phyloP scores from a whole-genome alignment of 1,140 invertebrate species.

The Apis dorsata region DNA sequence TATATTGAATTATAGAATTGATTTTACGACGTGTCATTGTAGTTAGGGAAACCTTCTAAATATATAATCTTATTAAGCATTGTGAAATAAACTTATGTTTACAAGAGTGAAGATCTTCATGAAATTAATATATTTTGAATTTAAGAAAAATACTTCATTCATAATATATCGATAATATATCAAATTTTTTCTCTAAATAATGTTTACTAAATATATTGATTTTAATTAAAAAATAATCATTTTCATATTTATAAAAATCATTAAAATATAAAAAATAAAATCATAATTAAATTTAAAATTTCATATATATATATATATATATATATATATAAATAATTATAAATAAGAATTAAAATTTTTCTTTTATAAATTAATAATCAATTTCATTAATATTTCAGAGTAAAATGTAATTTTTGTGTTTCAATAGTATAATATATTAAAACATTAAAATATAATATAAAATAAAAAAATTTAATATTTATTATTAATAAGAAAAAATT shows the following conservation, averaged over 20 bases:
- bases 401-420: background rate
- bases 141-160: background rate
- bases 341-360: background rate
- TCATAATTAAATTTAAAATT: background rate
- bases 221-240: background rate
- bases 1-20: conserved; percentile 38
- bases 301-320: background rate
- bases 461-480: background rate
- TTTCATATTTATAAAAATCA: background rate
- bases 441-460: background rate
- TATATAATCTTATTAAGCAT: conserved; percentile 26
- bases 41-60: conserved; percentile 24
- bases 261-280: background rate
- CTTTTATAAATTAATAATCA: background rate
- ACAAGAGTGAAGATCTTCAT: background rate
- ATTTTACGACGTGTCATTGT: conserved; percentile 7
- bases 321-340: background rate
- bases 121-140: background rate
- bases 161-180: background rate
- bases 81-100: conserved; percentile 2
- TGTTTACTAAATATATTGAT: background rate
- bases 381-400: background rate
- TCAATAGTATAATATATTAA: background rate
- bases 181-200: background rate
- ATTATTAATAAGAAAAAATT: background rate